These are phyloP conservation scores for Zonitis immaculata DNA, from an alignment of 2,888 invertebrate genomes.

Conservation along the genomic window DNA sequence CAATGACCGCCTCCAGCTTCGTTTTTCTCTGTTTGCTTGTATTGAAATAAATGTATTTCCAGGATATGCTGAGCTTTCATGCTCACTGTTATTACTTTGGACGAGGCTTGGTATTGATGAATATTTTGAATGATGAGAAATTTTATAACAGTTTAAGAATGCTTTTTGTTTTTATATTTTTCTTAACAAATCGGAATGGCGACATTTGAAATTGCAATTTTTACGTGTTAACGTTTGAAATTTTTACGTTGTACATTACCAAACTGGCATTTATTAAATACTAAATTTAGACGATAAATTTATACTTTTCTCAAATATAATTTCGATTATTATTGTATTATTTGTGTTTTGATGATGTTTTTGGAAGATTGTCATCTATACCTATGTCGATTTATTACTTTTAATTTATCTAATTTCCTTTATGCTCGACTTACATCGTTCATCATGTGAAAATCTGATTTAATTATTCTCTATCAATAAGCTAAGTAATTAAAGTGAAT, in stretches of 20 bases:
- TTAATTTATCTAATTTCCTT: constrained; percentile 28
- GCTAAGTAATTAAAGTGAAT: constrained; percentile 40
- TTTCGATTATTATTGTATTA: no score
- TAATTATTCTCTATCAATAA: constrained; percentile 41
- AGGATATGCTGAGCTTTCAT: no score
- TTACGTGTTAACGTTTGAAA: neutral
- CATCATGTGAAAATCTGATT: constrained; percentile 34
- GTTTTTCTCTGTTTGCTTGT: no score
- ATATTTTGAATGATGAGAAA: neutral
- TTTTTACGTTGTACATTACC: neutral
- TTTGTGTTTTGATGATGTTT: constrained; percentile 27
- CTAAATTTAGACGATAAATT: neutral
- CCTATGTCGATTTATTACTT: constrained; percentile 21
- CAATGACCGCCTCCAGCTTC: no score
- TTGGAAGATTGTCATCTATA: constrained; percentile 18
- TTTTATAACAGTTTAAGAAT: neutral
- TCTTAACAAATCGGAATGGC: neutral
- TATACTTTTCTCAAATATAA: no score
- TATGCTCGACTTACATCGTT: constrained; percentile 21
- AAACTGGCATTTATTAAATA: neutral
- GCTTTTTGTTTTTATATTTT: neutral
- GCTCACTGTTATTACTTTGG: no score
- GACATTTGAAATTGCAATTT: neutral
- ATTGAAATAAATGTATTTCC: no score
- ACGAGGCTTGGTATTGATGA: neutral